Base-by-base conservation (phyloP, 2,113 vertebrate genomes). In the Cyprinus carpio region DNA sequence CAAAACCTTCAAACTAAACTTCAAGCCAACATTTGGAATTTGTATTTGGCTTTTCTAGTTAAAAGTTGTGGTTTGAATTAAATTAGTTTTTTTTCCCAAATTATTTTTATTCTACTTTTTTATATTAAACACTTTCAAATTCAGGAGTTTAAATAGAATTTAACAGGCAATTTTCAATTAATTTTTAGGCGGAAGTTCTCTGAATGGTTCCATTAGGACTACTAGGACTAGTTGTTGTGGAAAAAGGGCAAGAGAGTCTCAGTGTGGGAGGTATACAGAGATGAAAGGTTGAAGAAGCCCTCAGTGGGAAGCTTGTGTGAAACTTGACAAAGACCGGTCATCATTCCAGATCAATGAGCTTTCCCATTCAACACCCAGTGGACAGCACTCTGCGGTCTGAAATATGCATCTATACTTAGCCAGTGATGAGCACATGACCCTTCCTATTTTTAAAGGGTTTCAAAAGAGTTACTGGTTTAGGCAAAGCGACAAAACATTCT, bases 361-460 rank as follows among this genome's bases (percentile, higher is more conserved):
- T n/a, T 79, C 81, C 79, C 86, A 83, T 75, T 83, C 77, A 83
- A 83, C 84, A 77, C 82, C 60, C 56, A 18, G 18, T 18, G 56
- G 82, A 67, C 65, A 64, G 27, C 43, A 54, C 85, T 54, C 40
- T 27, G 23, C 31, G 51, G 56, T 69, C 27, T 43, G 34, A 84
- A 79, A 84, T 75, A 60, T 64, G 75, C 54, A n/a, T 49, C 86
- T 88, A 89, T 85, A 83, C 60, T 82, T 86, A 81, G 85, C 29
- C 3, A 15, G 23, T 3, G 31, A 3, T 31, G 67, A 72, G 46
- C 60, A 75, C 56, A 84, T 37, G 12, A 7, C 23, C 77, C 82
- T 85, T 79, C 60, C 82, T 83, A 79, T 76, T 85, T 81, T 86
- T 83, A 64, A 85, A 84, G 11, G 20, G 12, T 56, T 69, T 85